Evolutionary conservation across 1,140 invertebrate genomes (phyloP).

Genomic region (Drosophila erecta): DNA sequence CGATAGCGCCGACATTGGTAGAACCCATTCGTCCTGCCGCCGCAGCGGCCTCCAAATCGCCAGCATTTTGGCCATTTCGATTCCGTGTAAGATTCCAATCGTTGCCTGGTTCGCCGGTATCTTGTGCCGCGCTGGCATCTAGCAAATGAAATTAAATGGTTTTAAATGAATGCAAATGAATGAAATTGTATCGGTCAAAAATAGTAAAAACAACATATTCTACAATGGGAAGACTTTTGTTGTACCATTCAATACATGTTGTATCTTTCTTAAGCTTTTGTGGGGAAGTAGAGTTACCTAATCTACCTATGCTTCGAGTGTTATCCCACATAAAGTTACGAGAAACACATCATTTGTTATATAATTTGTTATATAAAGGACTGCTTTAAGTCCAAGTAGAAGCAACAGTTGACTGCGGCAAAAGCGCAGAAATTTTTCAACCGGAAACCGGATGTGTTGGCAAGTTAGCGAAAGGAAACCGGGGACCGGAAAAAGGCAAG

Average conservation of each 20-base stretch:
- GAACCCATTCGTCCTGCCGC: conserved; percentile 43
- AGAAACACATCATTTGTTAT: too few species aligned
- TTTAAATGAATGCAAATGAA: too few species aligned
- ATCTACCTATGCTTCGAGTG: too few species aligned
- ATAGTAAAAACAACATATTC: too few species aligned
- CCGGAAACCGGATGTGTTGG: conserved; percentile 61
- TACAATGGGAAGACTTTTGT: too few species aligned
- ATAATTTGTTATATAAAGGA: too few species aligned
- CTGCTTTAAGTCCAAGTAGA: background rate
- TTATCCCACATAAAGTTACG: too few species aligned
- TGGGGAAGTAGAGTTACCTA: too few species aligned
- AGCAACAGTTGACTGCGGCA: conserved; percentile 63
- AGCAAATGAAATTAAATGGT: background rate
- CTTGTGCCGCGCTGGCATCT: conserved; percentile 90
- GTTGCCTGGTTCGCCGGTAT: conserved; percentile 88
- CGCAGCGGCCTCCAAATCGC: conserved; percentile 36
- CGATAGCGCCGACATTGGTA: conserved; percentile 69
- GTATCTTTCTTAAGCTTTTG: too few species aligned
- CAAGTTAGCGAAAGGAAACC: conserved; percentile 45
- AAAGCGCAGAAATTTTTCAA: conserved; percentile 35
- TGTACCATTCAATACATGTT: too few species aligned
- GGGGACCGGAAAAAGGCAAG: background rate
- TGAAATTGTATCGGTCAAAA: too few species aligned
- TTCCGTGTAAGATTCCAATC: conserved; percentile 84
- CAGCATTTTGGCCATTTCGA: conserved; percentile 63